phyloP scores from a whole-genome alignment of 2,113 vertebrate genomes.

The Dicaeum eximium region DNA sequence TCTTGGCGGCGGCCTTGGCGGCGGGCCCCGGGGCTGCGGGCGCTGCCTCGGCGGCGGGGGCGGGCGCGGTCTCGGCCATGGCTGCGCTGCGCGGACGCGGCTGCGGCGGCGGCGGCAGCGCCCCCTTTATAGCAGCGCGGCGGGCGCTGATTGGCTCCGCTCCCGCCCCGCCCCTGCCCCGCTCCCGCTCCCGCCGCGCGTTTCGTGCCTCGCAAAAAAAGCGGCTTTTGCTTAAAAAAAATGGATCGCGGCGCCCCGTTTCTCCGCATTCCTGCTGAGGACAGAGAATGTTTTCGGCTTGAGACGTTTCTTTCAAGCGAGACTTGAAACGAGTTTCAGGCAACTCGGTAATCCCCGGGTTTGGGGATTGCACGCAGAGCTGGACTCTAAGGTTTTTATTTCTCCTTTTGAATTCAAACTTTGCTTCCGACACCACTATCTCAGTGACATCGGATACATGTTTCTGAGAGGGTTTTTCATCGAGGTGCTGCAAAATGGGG shows the following conservation, averaged over 20 bases:
- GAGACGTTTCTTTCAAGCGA: fast-evolving
- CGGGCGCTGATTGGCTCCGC: conserved; percentile 49
- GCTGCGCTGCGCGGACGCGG: fast-evolving
- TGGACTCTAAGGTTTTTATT: background rate
- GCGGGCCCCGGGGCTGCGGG: no score
- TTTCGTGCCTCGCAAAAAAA: conserved; percentile 64
- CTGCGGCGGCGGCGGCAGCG: fast-evolving
- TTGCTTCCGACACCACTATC: background rate
- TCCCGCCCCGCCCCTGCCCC: no score
- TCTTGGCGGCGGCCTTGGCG: background rate
- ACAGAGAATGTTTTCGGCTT: background rate
- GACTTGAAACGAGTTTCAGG: background rate
- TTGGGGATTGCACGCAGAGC: background rate
- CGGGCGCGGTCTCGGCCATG: background rate
- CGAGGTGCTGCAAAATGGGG: background rate
- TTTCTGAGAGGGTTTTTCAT: background rate
- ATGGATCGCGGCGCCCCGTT: fast-evolving
- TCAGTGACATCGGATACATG: no score
- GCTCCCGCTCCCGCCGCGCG: conserved; percentile 6
- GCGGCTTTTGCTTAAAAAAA: background rate
- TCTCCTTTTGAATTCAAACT: conserved; percentile 4
- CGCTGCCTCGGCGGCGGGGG: background rate
- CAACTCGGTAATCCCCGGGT: background rate
- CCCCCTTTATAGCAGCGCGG: conserved; percentile 40
- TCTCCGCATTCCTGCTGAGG: background rate